Conservation (phyloP, 2,888 invertebrate genomes). For the Mythimna loreyi region DNA sequence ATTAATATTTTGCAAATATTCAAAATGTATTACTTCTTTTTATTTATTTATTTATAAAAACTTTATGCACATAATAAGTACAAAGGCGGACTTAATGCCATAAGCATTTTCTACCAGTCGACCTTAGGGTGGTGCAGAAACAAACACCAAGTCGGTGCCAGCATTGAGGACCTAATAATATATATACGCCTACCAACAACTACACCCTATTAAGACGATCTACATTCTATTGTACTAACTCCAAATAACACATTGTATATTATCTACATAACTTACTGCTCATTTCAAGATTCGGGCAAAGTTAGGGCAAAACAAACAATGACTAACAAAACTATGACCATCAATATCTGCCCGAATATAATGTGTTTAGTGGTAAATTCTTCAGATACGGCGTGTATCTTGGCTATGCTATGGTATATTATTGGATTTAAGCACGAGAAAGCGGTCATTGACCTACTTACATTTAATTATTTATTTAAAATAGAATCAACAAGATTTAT, state of each 20-base stretch:
- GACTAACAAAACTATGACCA: conserved; percentile 47
- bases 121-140: no score
- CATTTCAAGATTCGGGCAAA: conserved; percentile 1
- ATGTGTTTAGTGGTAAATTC: conserved; percentile 39
- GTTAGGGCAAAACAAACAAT: conserved; percentile 39
- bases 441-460: background rate
- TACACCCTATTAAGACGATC: background rate
- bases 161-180: no score
- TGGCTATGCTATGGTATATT: conserved; percentile 20
- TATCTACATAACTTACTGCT: conserved; percentile 23
- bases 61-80: no score
- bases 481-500: no score
- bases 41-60: no score
- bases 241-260: background rate
- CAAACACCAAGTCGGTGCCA: no score
- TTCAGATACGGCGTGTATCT: conserved; percentile 32
- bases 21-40: no score
- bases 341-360: conserved; percentile 52
- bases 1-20: no score
- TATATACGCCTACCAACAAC: no score
- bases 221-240: background rate
- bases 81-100: no score
- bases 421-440: background rate
- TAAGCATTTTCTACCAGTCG: no score
- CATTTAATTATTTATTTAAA: background rate